Evolutionary conservation across 1,140 invertebrate species (phyloP), one percentile per base, ranked within the genome.

Genomic region (Solen grandis): DNA sequence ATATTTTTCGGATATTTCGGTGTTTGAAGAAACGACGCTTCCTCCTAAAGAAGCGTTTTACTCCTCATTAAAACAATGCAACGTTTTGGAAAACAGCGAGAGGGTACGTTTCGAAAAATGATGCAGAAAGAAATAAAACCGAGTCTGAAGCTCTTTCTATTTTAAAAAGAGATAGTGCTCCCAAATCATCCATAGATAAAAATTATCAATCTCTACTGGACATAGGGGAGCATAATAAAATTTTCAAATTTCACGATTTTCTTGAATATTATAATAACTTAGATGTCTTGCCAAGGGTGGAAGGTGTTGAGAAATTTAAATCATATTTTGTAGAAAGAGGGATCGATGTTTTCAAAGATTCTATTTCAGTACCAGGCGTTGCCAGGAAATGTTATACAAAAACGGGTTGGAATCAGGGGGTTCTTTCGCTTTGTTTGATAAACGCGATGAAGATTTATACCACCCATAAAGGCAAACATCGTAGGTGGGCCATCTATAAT

Each of bases 51-150:
- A n/a, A n/a, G n/a, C n/a, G n/a, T n/a, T 78, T 59, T 13, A 54
- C 65, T 29, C 52, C 22, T 27, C 68, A 1, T 31, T 82, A 27
- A 82, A 70, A 70, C 38, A 79, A 16, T 27, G 16, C 0, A 16
- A 27, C 13, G 13, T 57, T 8, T 27, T 57, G 5, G 54, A 57
- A 57, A 27, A 57, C n/a, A n/a, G n/a, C 5, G 5, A 8, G 4
- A n/a, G 54, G n/a, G 54, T 57, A 5, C 5, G n/a, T 8, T 57
- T 10, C n/a, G 54, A 57, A 57, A 57, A 8, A 5, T 57, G n/a
- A 27, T 8, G n/a, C 5, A 57, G 5, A 10, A 57, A 57, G 29
- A 27, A 57, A 57, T 46, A 8, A 25, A n/a, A n/a, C n/a, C n/a
- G n/a, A n/a, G n/a, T n/a, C n/a, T n/a, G n/a, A n/a, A n/a, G n/a